Conservation (phyloP, 2,113 vertebrate species). For the Pipra filicauda region DNA sequence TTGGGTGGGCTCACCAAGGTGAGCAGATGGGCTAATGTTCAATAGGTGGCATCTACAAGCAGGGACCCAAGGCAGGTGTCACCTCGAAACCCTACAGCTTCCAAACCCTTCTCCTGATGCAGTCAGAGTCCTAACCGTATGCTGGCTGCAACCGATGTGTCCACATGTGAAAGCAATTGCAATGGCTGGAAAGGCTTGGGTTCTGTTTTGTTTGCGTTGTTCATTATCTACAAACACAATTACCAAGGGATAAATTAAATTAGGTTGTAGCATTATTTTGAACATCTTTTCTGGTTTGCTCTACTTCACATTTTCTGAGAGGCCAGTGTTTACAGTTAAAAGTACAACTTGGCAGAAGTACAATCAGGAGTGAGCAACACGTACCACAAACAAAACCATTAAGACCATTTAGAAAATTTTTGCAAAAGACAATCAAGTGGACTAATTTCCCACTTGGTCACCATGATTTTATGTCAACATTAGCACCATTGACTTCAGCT, state of each 20-base stretch:
- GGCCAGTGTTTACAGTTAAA: constrained; percentile 60
- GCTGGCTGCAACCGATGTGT: neutral
- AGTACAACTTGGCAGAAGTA: constrained; percentile 57
- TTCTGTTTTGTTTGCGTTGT: constrained; percentile 48
- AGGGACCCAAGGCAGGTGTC: neutral
- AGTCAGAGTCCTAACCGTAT: neutral
- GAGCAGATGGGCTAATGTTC: neutral
- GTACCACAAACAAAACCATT: constrained; percentile 52
- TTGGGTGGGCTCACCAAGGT: fast-evolving
- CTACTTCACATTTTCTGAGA: constrained; percentile 55
- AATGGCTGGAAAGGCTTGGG: constrained; percentile 14
- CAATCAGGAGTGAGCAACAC: constrained; percentile 53
- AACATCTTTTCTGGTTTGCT: constrained; percentile 60
- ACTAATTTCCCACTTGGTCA: constrained; percentile 48
- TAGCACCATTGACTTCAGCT: constrained; percentile 43
- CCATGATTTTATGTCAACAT: constrained; percentile 43
- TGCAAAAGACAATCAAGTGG: constrained; percentile 32
- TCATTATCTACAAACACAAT: constrained; percentile 71
- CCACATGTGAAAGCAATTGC: constrained; percentile 45
- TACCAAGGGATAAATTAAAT: constrained; percentile 67
- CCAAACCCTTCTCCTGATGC: neutral
- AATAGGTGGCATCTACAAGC: neutral
- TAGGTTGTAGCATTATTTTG: constrained; percentile 63
- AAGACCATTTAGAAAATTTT: constrained; percentile 30
- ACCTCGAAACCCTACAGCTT: neutral